Conservation (phyloP, 1,140 invertebrate species). For the Coenobita brevimanus region DNA sequence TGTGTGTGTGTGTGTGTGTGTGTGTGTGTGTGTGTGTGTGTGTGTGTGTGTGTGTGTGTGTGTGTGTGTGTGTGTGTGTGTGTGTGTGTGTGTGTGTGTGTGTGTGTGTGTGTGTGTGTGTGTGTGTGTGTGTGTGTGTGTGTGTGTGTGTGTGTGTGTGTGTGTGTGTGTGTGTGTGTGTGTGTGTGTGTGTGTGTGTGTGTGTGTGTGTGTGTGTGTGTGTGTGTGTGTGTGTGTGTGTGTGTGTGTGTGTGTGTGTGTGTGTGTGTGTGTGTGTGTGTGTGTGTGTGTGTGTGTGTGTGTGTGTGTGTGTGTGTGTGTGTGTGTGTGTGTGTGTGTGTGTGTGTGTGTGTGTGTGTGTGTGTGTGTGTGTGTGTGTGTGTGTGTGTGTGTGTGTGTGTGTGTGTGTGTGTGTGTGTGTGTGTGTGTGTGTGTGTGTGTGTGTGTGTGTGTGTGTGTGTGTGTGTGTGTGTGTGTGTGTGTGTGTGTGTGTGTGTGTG, state of each 20-base stretch:
- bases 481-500: too few species aligned
- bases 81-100: background rate
- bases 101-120: background rate
- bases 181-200: background rate
- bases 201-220: too few species aligned
- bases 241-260: background rate
- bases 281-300: background rate
- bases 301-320: background rate
- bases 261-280: background rate
- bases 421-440: too few species aligned
- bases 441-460: too few species aligned
- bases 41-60: conserved; percentile 28
- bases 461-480: too few species aligned
- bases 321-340: background rate
- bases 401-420: too few species aligned
- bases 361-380: too few species aligned
- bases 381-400: too few species aligned
- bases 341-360: background rate
- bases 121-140: background rate
- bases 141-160: background rate
- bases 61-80: background rate
- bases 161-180: background rate
- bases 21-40: conserved; percentile 29
- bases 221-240: too few species aligned
- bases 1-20: conserved; percentile 31